Percentiles rank a stretch among this genome's conserved stretches.
phyloP scores from a whole-genome alignment of 2,797 vertebrate genomes.

The Falco cherrug region DNA sequence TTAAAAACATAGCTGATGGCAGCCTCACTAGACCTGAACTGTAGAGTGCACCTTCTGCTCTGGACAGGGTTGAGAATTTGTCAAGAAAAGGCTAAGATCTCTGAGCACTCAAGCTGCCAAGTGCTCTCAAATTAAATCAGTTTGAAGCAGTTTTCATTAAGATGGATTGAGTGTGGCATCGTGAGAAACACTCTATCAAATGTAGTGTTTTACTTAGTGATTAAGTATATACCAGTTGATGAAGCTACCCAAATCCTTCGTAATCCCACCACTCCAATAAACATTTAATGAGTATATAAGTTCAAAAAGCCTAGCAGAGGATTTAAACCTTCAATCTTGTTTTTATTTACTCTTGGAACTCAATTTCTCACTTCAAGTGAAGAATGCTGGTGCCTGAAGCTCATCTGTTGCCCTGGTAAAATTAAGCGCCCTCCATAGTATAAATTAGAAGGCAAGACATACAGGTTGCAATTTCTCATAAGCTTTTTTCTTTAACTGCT shows the following conservation, averaged over 20 bases:
- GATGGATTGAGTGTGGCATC: constrained; percentile 97
- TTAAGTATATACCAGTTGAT: constrained; percentile 95
- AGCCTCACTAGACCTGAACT: constrained; percentile 24
- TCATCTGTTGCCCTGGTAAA: constrained; percentile 82
- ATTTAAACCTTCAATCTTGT: constrained; percentile 89
- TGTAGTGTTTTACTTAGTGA: constrained; percentile 99
- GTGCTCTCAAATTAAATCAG: constrained; percentile 90
- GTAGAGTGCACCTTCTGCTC: constrained; percentile 47
- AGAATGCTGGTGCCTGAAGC: constrained; percentile 77
- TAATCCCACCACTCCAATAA: constrained; percentile 91
- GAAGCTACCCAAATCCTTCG: constrained; percentile 90
- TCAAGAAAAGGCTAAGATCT: constrained; percentile 71
- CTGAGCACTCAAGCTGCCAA: constrained; percentile 73
- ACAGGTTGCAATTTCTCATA: constrained; percentile 57
- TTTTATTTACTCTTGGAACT: constrained; percentile 88
- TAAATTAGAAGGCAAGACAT: constrained; percentile 74
- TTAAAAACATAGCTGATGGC: constrained; percentile 25
- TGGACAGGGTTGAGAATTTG: constrained; percentile 57
- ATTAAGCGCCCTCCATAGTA: constrained; percentile 74
- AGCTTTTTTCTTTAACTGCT: not conserved
- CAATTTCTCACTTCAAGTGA: constrained; percentile 85
- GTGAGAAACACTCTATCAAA: constrained; percentile 99
- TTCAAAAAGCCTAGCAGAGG: constrained; percentile 86
- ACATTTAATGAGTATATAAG: constrained; percentile 92
- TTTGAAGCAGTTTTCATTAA: constrained; percentile 99